These are phyloP conservation scores for Boloria euphrosyne DNA, from an alignment of 2,888 invertebrate genomes.

Conservation along the genomic window DNA sequence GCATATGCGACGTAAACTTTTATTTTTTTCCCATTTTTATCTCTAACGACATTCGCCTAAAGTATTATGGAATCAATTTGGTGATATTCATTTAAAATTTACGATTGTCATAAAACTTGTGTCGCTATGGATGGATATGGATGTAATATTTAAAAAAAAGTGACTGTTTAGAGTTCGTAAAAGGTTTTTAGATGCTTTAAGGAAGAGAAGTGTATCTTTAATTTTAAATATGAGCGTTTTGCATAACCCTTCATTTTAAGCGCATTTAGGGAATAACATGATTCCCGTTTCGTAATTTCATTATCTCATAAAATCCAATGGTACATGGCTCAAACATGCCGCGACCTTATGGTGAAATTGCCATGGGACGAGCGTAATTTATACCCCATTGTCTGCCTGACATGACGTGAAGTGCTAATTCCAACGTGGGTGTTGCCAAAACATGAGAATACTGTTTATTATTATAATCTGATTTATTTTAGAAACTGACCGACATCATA, in stretches of 20 bases:
- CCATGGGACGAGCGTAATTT: conserved; percentile 49
- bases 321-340: conserved; percentile 30
- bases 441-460: conserved; percentile 24
- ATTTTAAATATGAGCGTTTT: background rate
- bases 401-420: conserved; percentile 35
- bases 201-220: too few species aligned
- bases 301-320: conserved; percentile 33
- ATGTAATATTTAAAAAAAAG: background rate
- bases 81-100: conserved; percentile 3
- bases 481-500: background rate
- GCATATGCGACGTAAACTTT: conserved; percentile 23
- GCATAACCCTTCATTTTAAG: background rate
- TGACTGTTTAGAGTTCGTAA: too few species aligned
- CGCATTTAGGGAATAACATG: background rate
- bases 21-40: conserved; percentile 41
- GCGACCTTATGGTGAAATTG: conserved; percentile 31
- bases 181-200: too few species aligned
- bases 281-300: conserved; percentile 26
- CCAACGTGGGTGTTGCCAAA: conserved; percentile 34
- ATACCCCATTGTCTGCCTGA: conserved; percentile 58
- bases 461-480: conserved; percentile 25
- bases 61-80: conserved; percentile 57
- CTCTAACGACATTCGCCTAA: conserved; percentile 51
- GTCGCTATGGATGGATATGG: too few species aligned
- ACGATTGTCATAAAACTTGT: background rate